phyloP scores from a whole-genome alignment of 2,888 invertebrate species.

The Rhabditoides inermis region DNA sequence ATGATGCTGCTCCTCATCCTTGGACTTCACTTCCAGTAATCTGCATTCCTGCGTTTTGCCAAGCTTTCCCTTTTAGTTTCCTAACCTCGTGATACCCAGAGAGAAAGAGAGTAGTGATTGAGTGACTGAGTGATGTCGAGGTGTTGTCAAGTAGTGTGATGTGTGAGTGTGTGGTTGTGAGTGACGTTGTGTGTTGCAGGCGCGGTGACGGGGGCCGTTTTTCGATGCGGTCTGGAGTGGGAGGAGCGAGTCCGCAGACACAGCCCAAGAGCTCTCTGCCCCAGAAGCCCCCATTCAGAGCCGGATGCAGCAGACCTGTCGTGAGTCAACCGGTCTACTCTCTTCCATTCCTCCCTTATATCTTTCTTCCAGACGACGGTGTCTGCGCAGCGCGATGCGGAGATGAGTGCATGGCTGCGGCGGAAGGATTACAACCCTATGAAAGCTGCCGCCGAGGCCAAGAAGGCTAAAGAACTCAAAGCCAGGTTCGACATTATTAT shows the following conservation, averaged over 20 bases:
- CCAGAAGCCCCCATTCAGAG: slow-evolving; percentile 30
- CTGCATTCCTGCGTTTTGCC: no score
- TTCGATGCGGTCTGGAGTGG: slow-evolving; percentile 56
- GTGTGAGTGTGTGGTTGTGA: no score
- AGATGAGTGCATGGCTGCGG: slow-evolving; percentile 89
- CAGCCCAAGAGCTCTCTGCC: slow-evolving; percentile 4
- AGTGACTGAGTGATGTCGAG: no score
- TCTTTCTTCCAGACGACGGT: not conserved
- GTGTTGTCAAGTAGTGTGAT: no score
- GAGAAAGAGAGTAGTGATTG: no score
- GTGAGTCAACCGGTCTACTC: slow-evolving; percentile 1
- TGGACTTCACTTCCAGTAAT: no score
- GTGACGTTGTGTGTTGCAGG: no score
- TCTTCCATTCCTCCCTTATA: not conserved
- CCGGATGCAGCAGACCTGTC: slow-evolving; percentile 12
- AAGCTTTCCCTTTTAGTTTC: no score
- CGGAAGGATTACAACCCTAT: slow-evolving; percentile 89
- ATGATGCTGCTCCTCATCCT: no score
- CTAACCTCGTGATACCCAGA: no score
- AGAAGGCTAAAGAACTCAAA: slow-evolving; percentile 34
- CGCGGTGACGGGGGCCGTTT: slow-evolving; percentile 64
- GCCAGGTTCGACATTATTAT: slow-evolving; percentile 24
- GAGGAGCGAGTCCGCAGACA: slow-evolving; percentile 10
- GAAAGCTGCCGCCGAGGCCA: slow-evolving; percentile 69
- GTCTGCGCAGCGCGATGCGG: slow-evolving; percentile 61